Percentiles rank a stretch among this genome's conserved stretches.
These are phyloP conservation scores for Nothoprocta pentlandii DNA, from an alignment of 2,113 vertebrate species.

Conservation along the genomic window DNA sequence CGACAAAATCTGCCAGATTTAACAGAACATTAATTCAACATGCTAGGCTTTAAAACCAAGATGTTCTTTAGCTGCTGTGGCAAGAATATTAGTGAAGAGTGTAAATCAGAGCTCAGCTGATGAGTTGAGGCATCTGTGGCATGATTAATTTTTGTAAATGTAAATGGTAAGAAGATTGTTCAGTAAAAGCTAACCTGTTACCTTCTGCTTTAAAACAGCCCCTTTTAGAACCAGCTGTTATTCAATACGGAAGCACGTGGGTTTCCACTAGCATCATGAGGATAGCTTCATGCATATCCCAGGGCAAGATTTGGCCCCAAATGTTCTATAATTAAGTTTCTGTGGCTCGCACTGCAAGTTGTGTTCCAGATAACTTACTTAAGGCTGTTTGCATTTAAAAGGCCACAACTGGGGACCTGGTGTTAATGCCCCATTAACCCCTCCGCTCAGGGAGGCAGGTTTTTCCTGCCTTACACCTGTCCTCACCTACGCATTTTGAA, in stretches of 20 bases:
- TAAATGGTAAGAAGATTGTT: neutral
- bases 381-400: constrained; percentile 32
- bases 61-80: constrained; percentile 19
- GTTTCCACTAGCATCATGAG: neutral
- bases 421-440: constrained; percentile 45
- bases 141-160: neutral
- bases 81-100: constrained; percentile 1
- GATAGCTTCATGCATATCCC: constrained; percentile 6
- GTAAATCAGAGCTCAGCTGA: constrained; percentile 1
- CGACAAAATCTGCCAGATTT: constrained; percentile 51
- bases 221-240: neutral
- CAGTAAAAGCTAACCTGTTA: neutral
- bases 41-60: constrained; percentile 29
- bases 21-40: constrained; percentile 59
- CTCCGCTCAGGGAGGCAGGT: neutral
- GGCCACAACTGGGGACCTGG: neutral
- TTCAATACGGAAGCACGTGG: neutral
- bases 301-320: constrained; percentile 30
- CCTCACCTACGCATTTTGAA: neutral
- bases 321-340: constrained; percentile 33
- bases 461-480: constrained; percentile 54
- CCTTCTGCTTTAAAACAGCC: neutral
- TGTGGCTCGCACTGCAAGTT: neutral
- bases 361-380: constrained; percentile 29
- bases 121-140: neutral